Percentiles rank a stretch among this genome's conserved stretches.
phyloP scores from a whole-genome alignment of 2,888 invertebrate genomes.

The Leptogaster cylindrica region DNA sequence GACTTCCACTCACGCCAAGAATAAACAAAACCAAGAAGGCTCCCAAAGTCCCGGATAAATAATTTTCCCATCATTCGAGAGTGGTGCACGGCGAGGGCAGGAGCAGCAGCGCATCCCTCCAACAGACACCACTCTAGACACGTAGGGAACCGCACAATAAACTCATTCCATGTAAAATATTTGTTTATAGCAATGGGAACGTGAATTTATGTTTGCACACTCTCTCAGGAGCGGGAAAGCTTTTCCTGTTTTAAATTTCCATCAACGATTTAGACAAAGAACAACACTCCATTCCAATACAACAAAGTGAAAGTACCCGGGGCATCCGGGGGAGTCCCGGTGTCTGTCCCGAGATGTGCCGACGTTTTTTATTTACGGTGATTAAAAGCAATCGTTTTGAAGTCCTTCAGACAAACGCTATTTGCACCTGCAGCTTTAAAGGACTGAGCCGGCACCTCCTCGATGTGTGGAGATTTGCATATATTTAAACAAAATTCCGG shows the following conservation, averaged over 20 bases:
- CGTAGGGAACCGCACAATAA: conserved; percentile 41
- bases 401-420: conserved; percentile 39
- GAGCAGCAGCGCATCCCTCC: neutral
- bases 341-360: conserved; percentile 17
- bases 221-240: conserved; percentile 25
- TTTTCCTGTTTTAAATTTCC: conserved; percentile 43
- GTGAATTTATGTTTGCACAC: conserved; percentile 22
- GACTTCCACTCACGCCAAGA: conserved; percentile 25
- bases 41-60: conserved; percentile 31
- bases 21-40: conserved; percentile 20
- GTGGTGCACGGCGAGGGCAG: conserved; percentile 14
- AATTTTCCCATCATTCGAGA: conserved; percentile 36
- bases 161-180: conserved; percentile 37
- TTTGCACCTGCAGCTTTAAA: conserved; percentile 40
- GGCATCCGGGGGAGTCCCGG: neutral
- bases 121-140: conserved; percentile 37
- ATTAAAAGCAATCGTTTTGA: conserved; percentile 40
- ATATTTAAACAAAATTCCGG: conserved; percentile 9
- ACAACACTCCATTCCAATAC: conserved; percentile 27
- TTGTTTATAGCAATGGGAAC: conserved; percentile 40
- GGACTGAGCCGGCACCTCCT: conserved; percentile 2
- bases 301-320: conserved; percentile 21
- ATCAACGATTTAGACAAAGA: conserved; percentile 40
- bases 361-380: conserved; percentile 32
- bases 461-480: conserved; percentile 11